phyloP scores from a whole-genome alignment of 2,113 vertebrate species.

The Hippotragus niger region DNA sequence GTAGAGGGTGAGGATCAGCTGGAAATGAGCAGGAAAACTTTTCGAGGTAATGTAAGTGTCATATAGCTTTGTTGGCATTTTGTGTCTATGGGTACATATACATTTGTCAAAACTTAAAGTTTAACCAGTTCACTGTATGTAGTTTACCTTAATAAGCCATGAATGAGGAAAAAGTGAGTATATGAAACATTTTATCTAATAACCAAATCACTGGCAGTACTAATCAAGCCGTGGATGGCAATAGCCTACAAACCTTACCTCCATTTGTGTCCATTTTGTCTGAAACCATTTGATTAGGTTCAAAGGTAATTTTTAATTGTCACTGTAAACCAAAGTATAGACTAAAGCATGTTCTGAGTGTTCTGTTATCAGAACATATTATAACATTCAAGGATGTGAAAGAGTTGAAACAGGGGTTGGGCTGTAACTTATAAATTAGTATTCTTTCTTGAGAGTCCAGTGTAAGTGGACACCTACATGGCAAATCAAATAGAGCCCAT shows the following conservation, averaged over 20 bases:
- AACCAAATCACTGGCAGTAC: neutral
- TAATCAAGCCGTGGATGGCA: neutral
- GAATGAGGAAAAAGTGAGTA: neutral
- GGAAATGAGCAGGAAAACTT: neutral
- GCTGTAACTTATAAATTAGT: slow-evolving; percentile 44
- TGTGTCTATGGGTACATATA: neutral
- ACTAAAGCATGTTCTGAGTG: neutral
- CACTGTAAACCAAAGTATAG: neutral
- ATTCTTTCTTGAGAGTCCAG: slow-evolving; percentile 68
- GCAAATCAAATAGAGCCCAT: slow-evolving; percentile 60
- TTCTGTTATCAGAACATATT: neutral
- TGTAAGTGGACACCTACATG: slow-evolving; percentile 66
- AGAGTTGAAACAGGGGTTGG: neutral
- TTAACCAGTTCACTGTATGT: neutral
- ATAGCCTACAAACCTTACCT: neutral
- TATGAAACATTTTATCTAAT: neutral
- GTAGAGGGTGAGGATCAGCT: neutral
- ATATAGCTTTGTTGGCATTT: neutral
- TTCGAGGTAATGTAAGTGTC: neutral
- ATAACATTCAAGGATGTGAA: neutral
- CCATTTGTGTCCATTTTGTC: neutral
- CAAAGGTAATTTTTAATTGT: neutral
- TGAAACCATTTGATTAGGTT: neutral
- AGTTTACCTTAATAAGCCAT: neutral
- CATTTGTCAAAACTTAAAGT: neutral